Conservation (phyloP, 2,113 vertebrate genomes). For the Neolamprologus toae region DNA sequence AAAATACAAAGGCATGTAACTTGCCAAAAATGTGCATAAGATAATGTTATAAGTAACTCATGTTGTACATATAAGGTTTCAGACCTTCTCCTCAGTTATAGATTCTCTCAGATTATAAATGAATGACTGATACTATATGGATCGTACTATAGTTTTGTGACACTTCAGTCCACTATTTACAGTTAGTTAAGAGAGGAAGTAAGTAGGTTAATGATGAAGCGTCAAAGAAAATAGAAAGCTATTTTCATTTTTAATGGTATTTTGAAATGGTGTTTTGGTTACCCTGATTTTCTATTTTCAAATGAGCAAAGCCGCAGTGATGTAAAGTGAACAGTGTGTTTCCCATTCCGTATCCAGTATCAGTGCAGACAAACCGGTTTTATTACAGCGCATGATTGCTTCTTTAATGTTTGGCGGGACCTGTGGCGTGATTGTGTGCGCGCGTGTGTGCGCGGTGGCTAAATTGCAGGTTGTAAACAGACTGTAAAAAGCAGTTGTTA, state of each 20-base stretch:
- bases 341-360: background rate
- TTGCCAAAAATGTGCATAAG: background rate
- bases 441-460: background rate
- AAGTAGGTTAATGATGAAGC: background rate
- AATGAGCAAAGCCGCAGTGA: background rate
- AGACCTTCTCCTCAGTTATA: background rate
- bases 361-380: background rate
- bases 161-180: background rate
- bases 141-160: background rate
- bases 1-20: background rate
- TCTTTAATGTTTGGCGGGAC: background rate
- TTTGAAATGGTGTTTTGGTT: background rate
- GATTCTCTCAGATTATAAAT: background rate
- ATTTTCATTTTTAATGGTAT: background rate
- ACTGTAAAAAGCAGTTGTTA: conserved; percentile 10
- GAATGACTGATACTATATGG: background rate
- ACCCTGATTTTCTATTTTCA: background rate
- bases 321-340: background rate
- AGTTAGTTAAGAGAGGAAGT: background rate
- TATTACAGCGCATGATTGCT: background rate
- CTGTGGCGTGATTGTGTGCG: background rate
- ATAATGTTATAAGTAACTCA: background rate
- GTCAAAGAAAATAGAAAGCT: background rate
- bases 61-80: background rate
- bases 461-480: conserved; percentile 35